Evolutionary conservation across 2,797 vertebrate species (phyloP), one percentile per base, ranked within the genome.

Genomic region (Silurus lanzhouensis): DNA sequence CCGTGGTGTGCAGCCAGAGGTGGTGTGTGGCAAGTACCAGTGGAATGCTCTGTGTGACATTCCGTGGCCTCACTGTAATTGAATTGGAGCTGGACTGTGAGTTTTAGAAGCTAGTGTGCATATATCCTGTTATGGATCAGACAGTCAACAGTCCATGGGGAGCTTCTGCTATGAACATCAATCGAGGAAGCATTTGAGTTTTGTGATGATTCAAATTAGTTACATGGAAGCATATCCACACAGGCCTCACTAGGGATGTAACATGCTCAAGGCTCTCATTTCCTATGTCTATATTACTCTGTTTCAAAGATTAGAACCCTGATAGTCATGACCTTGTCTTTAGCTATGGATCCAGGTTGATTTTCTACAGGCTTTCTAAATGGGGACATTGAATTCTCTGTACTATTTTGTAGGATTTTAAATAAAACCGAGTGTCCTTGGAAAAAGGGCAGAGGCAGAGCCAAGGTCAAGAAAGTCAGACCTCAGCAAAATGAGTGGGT

Each of bases 81-180:
- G 90, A 91, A 85, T 91, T 91, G 72, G 38, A 90, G 88, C 75
- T 61, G 87, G 86, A 76, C 89, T 89, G 85, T 87, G 89, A 91
- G 89, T 91, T 92, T 93, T 93, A 90, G 77, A 86, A 91, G 87
- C 81, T 83, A 10, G 22, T 61, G 38, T 83, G 68, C 68, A 83
- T 72, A 46, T 61, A 72, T 27, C 63, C 58, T 66, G 67, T 81
- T 57, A 48, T 83, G 63, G 82, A 66, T 52, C 22, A 60, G 64
- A 25, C n/a, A 44, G 12, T 44, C 27, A 22, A 25, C 25, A 61
- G 61, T 77, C 31, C 19, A 55, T 38, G 60, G 81, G 70, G 31
- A 82, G 52, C 72, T 52, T 12, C n/a, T 31, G 72, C 71, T 79
- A 78, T 57, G 66, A 79, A 76, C 25, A 72, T 67, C 44, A 52